These are phyloP conservation scores for Argya squamiceps DNA, from an alignment of 2,797 vertebrate genomes.

Conservation along the genomic window DNA sequence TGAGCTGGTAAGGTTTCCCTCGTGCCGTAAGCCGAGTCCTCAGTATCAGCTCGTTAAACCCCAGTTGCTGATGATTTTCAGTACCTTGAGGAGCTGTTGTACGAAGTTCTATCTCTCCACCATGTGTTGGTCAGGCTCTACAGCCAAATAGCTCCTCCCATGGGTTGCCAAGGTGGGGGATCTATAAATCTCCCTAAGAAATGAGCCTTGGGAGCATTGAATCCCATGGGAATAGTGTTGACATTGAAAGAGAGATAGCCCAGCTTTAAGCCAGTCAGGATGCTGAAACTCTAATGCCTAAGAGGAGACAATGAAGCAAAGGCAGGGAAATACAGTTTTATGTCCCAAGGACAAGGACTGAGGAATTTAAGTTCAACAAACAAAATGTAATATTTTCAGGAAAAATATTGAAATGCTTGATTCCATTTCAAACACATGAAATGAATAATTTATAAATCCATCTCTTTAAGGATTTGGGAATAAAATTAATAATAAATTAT, in stretches of 20 bases:
- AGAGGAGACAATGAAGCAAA: not conserved
- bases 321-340: not conserved
- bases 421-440: not conserved
- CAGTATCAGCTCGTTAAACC: not conserved
- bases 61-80: not conserved
- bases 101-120: not conserved
- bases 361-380: not conserved
- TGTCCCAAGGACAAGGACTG: not conserved
- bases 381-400: not conserved
- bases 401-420: not conserved
- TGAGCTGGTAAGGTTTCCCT: not conserved
- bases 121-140: accelerated
- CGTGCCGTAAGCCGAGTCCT: not conserved
- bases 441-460: not conserved
- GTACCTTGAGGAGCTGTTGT: not conserved
- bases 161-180: not conserved
- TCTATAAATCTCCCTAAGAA: not conserved
- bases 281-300: not conserved
- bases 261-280: not conserved
- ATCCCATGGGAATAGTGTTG: not conserved
- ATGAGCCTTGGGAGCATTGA: accelerated
- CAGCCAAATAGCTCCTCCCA: not conserved
- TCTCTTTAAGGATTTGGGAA: not conserved
- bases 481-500: not conserved
- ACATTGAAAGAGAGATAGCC: not conserved